These are phyloP conservation scores for Mugil cephalus DNA, from an alignment of 2,113 vertebrate species.

Conservation along the genomic window DNA sequence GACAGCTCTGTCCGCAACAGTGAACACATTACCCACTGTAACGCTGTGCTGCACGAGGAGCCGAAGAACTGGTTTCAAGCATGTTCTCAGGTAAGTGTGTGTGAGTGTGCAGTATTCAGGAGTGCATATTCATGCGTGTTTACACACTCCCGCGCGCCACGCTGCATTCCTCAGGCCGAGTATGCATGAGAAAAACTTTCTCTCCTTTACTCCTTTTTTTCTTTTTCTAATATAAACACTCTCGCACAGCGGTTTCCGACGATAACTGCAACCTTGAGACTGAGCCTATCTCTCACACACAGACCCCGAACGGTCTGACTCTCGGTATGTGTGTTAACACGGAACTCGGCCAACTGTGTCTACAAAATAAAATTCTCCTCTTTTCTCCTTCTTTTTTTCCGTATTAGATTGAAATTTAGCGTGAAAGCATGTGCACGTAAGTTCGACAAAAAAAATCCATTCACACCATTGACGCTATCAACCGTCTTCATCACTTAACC, in stretches of 20 bases:
- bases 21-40: conserved; percentile 22
- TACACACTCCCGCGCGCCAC: conserved; percentile 36
- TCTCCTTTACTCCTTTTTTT: conserved; percentile 38
- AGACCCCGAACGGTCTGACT: conserved; percentile 53
- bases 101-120: conserved; percentile 8
- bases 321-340: conserved; percentile 35
- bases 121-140: conserved; percentile 44
- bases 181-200: conserved; percentile 43
- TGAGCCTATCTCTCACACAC: conserved; percentile 54
- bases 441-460: background rate
- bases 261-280: conserved; percentile 51
- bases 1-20: conserved; percentile 21
- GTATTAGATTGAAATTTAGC: background rate
- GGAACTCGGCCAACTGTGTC: conserved; percentile 48
- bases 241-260: conserved; percentile 9
- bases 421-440: background rate
- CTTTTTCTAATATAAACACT: conserved; percentile 38
- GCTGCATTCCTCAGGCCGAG: conserved; percentile 58
- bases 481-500: conserved; percentile 2
- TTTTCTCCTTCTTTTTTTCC: background rate
- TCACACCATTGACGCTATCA: background rate
- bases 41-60: conserved; percentile 48
- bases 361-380: conserved; percentile 18
- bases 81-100: conserved; percentile 5
- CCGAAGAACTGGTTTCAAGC: conserved; percentile 60